A percentile compares a stretch with the other conserved stretches of the same genome.
Evolutionary conservation across 2,113 vertebrate species (phyloP).

Genomic region (Hepsetus odoe): DNA sequence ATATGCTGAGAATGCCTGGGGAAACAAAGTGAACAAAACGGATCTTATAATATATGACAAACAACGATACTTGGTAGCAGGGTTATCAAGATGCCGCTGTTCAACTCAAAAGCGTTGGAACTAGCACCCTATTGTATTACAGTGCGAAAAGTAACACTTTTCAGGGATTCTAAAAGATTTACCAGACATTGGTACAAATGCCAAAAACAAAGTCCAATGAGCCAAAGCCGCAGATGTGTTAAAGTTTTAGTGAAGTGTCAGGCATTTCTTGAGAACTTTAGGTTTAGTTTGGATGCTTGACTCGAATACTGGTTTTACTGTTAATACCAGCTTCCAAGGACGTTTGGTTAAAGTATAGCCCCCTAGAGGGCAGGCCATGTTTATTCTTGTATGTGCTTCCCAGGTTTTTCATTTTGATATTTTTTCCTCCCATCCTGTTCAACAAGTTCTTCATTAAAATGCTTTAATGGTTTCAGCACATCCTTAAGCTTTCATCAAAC

Average conservation of each 20-base stretch:
- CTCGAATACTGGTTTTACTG: constrained; percentile 1
- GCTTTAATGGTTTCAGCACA: neutral
- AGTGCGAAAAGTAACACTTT: constrained; percentile 25
- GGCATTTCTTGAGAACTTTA: constrained; percentile 4
- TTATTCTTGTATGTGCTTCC: constrained; percentile 8
- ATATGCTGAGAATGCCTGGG: constrained; percentile 84
- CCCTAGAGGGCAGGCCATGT: neutral
- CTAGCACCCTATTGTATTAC: constrained; percentile 20
- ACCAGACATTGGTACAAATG: constrained; percentile 1
- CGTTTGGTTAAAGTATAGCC: constrained; percentile 18
- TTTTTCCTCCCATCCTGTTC: neutral
- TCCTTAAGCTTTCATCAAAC: constrained; percentile 13
- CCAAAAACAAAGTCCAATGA: neutral
- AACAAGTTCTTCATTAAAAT: constrained; percentile 19
- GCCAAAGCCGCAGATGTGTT: neutral
- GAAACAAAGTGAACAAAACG: neutral
- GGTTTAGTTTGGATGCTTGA: constrained; percentile 27
- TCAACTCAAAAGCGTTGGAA: neutral
- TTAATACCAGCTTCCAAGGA: constrained; percentile 23
- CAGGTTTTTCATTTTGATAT: neutral
- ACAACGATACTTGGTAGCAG: neutral
- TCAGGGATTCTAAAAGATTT: constrained; percentile 21
- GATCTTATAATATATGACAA: neutral
- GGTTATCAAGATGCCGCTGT: constrained; percentile 1
- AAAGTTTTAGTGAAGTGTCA: neutral